Evolutionary conservation across 2,113 vertebrate species (phyloP).

Genomic region (Corythoichthys intestinalis): DNA sequence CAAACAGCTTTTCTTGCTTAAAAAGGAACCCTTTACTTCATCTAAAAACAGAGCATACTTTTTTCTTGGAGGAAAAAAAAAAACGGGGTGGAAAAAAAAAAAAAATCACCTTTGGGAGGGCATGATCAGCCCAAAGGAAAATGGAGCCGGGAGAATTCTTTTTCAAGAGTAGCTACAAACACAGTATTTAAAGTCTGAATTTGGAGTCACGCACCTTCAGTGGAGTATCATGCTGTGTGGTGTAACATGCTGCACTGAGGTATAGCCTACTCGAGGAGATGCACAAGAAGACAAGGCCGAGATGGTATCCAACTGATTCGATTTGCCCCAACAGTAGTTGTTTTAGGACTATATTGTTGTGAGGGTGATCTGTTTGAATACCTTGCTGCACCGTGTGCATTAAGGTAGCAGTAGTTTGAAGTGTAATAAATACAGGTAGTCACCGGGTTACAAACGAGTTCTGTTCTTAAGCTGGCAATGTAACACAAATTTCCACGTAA

Average conservation of each 20-base stretch:
- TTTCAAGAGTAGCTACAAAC: not conserved
- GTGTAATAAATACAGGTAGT: too few species aligned
- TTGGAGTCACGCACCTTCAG: not conserved
- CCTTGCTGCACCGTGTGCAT: too few species aligned
- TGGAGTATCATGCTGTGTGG: not conserved
- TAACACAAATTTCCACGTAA: too few species aligned
- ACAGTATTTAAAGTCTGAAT: not conserved
- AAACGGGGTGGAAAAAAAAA: not conserved
- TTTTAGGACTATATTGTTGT: not conserved
- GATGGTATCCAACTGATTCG: not conserved
- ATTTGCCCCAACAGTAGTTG: not conserved
- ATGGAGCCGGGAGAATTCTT: not conserved
- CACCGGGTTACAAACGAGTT: too few species aligned
- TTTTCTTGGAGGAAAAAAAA: not conserved
- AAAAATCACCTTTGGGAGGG: not conserved
- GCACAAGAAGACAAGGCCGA: not conserved
- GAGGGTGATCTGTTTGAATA: not conserved
- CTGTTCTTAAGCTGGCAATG: too few species aligned
- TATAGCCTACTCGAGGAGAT: not conserved
- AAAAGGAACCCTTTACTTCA: conserved; percentile 16
- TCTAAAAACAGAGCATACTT: conserved; percentile 1
- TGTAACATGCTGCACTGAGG: not conserved
- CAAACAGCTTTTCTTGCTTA: not conserved
- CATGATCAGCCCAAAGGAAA: not conserved
- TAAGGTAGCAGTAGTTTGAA: too few species aligned